These are phyloP conservation scores for Macaca mulatta DNA, from an alignment of 2,113 vertebrate species.

Conservation along the genomic window DNA sequence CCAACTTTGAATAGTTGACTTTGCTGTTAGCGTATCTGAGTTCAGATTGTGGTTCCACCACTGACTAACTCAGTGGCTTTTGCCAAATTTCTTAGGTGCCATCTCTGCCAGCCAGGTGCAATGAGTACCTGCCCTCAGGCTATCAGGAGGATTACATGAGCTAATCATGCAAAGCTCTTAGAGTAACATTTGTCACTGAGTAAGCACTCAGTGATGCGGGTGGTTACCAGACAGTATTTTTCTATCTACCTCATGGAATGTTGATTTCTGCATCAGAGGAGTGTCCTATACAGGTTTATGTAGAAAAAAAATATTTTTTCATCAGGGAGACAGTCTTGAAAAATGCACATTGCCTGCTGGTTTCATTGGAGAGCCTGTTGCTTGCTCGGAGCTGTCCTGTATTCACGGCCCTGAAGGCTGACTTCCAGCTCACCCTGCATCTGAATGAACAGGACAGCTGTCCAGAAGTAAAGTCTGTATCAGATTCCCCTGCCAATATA, in stretches of 20 bases:
- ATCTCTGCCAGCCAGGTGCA: neutral
- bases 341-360: neutral
- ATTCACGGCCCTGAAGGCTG: neutral
- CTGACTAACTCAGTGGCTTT: neutral
- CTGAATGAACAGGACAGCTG: slow-evolving; percentile 27
- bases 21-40: neutral
- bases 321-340: neutral
- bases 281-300: neutral
- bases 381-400: neutral
- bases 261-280: neutral
- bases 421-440: slow-evolving; percentile 17
- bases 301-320: neutral
- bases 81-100: neutral
- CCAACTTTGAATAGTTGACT: neutral
- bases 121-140: neutral
- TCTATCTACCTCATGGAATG: neutral
- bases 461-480: slow-evolving; percentile 18
- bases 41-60: neutral
- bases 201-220: neutral
- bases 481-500: slow-evolving; percentile 17
- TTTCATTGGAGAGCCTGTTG: neutral
- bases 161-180: neutral
- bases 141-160: neutral
- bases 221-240: neutral
- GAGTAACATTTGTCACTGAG: neutral